Evolutionary conservation across 1,140 invertebrate species (phyloP), one percentile per base, ranked within the genome.

Genomic region (Rhopalosiphum maidis): DNA sequence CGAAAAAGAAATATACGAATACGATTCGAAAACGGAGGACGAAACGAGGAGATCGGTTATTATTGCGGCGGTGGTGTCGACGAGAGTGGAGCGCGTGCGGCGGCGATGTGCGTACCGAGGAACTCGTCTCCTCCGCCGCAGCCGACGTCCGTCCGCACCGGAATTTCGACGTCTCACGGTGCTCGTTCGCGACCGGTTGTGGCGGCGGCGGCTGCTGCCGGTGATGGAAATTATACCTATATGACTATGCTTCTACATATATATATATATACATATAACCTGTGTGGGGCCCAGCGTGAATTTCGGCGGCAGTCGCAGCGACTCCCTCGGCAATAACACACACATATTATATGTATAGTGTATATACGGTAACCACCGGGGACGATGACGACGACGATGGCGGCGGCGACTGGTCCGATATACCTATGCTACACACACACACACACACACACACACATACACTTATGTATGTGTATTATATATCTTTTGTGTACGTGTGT

Each of bases 101-200:
- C 60, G 11, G 30, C 60, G 25, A 68, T 68, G 4, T 77, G 15
- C 15, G n/a, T 18, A 68, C 15, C 2, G 25, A 15, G 30, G 60
- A 77, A 77, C 60, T 77, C 60, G 60, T 77, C 60, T 77, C 35
- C 77, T 35, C 77, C 68, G 35, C 35, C 77, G 18, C 8, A 3
- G 9, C 35, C 37, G 82, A 41, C 35, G 82, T 85, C 83, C 60
- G 60, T 77, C 60, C 60, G 37, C 83, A 41, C 83, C 23, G 83
- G 83, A 85, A 85, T 85, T 85, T 85, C 83, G 83, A 85, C 83
- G 83, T 85, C 83, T 85, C 83, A 43, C 83, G 83, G 60, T 77
- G n/a, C 60, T 41, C 37, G 83, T 41, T 41, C 22, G 83, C 35
- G 83, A 25, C 83, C 37, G 83, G 35, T 41, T 41, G 83, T 23